A percentile compares a stretch with the other conserved stretches of the same genome.
These are phyloP conservation scores for Caloenas nicobarica DNA, from an alignment of 2,113 vertebrate species.

Conservation along the genomic window DNA sequence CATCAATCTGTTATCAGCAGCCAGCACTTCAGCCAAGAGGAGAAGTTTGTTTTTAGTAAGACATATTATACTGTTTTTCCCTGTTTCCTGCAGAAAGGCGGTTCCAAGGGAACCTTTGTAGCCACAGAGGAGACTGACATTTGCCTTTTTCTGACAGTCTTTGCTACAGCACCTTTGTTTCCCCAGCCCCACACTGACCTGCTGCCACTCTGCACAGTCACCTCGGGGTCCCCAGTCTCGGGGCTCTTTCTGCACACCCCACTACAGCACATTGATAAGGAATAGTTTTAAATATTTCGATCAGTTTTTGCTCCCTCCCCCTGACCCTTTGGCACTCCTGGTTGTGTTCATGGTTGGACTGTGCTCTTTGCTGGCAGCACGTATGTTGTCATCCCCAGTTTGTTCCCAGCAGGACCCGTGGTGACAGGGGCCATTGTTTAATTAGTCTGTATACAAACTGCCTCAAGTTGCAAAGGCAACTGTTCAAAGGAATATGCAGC, in stretches of 20 bases:
- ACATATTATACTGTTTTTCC: not conserved
- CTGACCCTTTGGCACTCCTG: not conserved
- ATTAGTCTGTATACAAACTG: not conserved
- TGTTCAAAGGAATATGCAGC: not conserved
- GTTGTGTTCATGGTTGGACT: not conserved
- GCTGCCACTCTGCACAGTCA: not conserved
- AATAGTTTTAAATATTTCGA: not conserved
- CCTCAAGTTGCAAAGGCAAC: not conserved
- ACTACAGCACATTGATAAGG: not conserved
- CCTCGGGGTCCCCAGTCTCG: rapidly evolving
- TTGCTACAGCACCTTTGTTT: not conserved
- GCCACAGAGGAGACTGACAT: not conserved
- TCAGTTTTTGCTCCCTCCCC: not conserved
- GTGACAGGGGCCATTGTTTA: not conserved
- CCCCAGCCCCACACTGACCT: rapidly evolving
- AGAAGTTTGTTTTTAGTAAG: not conserved
- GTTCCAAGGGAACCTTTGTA: not conserved
- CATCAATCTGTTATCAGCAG: not conserved
- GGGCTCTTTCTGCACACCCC: not conserved
- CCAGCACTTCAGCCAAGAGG: not conserved
- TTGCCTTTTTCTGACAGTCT: not conserved
- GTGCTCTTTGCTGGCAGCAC: not conserved
- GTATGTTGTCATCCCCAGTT: not conserved
- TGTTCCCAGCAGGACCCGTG: not conserved
- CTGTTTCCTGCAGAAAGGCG: not conserved